Evolutionary conservation across 2,113 vertebrate species (phyloP), one percentile per base, ranked within the genome.

Genomic region (Oryzias celebensis): DNA sequence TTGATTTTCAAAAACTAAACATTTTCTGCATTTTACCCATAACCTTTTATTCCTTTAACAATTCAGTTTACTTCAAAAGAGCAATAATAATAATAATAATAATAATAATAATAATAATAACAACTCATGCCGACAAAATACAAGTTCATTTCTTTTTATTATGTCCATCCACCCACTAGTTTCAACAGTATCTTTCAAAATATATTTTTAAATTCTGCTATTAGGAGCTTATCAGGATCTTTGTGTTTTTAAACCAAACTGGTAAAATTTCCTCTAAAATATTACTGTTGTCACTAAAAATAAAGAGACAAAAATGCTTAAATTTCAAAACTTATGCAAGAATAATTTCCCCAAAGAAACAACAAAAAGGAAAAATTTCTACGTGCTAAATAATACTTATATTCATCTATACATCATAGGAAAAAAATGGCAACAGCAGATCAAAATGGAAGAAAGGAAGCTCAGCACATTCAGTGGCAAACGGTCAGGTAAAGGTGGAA

Each of bases 141-240:
- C 75, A 83, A 85, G 65, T 83, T 52, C 43, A 70, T 50, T 59
- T 36, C 36, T 36, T 80, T 85, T 83, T 83, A 83, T 81, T 87
- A 78, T 82, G 81, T 73, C 31, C 52, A 56, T 62, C 71, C 54
- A 70, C 56, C 58, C 79, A 62, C 44, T 55, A 66, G 49, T 54
- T 65, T 45, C 63, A 75, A 79, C 75, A 73, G 64, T 66, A 60
- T 57, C 71, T 57, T 57, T 65, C 26, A 4, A 43, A 73, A 62
- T 62, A 43, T n/a, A 42, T 48, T 20, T 55, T 47, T 23, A 46
- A 47, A 26, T 42, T 58, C 26, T 45, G 65, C 46, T n/a, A 17
- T 48, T 17, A 55, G 22, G 79, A 78, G 71, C 74, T 74, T 62
- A 61, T 71, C 51, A 74, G 45, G 28, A 50, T 67, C 2, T 28